These are phyloP conservation scores for Reticulitermes lucifugus DNA, from an alignment of 2,888 invertebrate genomes.

Conservation along the genomic window DNA sequence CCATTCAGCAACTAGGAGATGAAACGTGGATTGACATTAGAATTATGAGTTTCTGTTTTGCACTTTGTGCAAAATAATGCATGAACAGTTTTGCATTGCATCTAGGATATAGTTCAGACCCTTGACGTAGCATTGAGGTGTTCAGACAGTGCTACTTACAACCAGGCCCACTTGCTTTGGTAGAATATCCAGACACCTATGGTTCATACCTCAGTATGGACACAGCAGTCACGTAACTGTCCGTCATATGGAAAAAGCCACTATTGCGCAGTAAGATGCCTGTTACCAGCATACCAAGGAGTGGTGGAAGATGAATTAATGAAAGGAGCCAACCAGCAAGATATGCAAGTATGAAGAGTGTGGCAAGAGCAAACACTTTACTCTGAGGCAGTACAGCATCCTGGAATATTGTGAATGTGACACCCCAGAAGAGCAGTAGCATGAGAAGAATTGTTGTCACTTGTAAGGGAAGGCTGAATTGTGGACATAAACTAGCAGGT, in stretches of 20 bases:
- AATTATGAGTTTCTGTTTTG: no score
- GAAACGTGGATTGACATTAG: no score
- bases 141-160: no score
- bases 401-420: constrained; percentile 43
- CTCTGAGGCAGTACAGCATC: constrained; percentile 46
- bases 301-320: constrained; percentile 64
- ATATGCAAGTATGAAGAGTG: constrained; percentile 47
- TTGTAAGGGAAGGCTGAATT: constrained; percentile 27
- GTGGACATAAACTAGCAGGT: constrained; percentile 44
- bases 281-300: constrained; percentile 73
- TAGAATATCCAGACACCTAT: no score
- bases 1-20: no score
- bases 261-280: constrained; percentile 68
- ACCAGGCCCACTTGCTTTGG: no score
- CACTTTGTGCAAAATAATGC: no score
- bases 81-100: no score
- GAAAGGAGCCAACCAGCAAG: constrained; percentile 44
- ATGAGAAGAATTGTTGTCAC: constrained; percentile 27
- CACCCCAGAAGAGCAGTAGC: constrained; percentile 46
- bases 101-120: no score
- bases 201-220: constrained; percentile 64
- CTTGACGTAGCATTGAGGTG: no score
- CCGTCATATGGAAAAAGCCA: constrained; percentile 64
- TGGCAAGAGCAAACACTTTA: constrained; percentile 43
- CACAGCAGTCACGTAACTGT: constrained; percentile 64